Base-by-base conservation (phyloP, 2,797 vertebrate species). In the Sebastes kiyomatsui region DNA sequence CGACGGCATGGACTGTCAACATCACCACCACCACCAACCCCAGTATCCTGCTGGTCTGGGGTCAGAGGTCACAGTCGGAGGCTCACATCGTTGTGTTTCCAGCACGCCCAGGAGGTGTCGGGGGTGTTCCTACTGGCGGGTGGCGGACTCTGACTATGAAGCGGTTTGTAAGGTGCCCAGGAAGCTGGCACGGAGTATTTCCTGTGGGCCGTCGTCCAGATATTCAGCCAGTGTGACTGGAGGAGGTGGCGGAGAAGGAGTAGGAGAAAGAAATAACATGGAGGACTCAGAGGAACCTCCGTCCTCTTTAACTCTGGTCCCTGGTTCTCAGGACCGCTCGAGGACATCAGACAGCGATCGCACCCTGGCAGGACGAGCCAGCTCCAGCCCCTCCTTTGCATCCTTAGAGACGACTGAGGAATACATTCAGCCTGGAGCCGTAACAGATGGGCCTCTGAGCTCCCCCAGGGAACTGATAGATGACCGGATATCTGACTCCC, bases 151-250 rank as follows among this genome's bases (percentile, higher is more conserved):
- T 0, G 97, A 98, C 91, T 99, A 99, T 1, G 98, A 99, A 87
- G 98, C 98, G 0, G 97, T 99, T 72, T 99, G 98, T 81, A 97
- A 96, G 84, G 96, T 99, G 22, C 98, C 98, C 0, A 96, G 98
- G 2, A 99, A 98, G 84, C 86, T 98, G 84, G 96, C 97, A 6
- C 90, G 96, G 49, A 98, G 97, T 82, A 94, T 96, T 71, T 96
- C 97, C 23, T 96, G 95, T 0, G 97, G 96, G 10, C 95, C 96
- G 1, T 97, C 97, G 13, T 96, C 96, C 74, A 94, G 96, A 80
- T 97, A 96, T 89, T 97, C 97, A 0, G 93, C 96, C 74, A 95
- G 95, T 90, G 93, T 88, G 94, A 93, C 0, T 10, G 89, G 86
- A 72, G 82, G 79, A 54, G 78, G 25, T n/a, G 70, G 72, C 61